Conservation (phyloP, 2,888 invertebrate genomes). For the Adineta ricciae region DNA sequence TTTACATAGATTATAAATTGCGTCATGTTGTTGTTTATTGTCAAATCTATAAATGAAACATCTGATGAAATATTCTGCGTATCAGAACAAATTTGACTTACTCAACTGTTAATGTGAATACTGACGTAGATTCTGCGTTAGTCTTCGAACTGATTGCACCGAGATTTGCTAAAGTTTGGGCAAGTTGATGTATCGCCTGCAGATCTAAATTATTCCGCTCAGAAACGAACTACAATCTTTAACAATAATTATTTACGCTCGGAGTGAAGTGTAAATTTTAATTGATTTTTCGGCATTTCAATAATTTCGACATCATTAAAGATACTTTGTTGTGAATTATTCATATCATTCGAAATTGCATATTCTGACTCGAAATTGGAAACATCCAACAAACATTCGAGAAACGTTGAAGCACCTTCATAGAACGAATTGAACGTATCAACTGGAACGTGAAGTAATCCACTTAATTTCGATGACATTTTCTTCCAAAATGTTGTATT, state of each 20-base stretch:
- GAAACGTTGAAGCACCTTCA: not conserved
- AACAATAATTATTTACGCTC: not conserved
- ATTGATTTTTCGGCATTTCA: not conserved
- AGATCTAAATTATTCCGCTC: too few species aligned
- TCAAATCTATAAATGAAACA: too few species aligned
- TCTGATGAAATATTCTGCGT: too few species aligned
- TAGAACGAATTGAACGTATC: not conserved
- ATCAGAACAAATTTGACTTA: too few species aligned
- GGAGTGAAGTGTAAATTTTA: not conserved
- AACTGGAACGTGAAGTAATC: not conserved
- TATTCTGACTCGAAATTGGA: not conserved
- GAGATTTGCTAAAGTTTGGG: too few species aligned
- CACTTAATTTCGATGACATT: not conserved
- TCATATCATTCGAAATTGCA: not conserved
- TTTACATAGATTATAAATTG: too few species aligned
- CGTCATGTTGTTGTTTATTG: too few species aligned
- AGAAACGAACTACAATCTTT: too few species aligned
- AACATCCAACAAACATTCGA: not conserved
- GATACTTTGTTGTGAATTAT: not conserved
- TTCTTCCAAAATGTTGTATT: not conserved
- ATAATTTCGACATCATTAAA: not conserved
- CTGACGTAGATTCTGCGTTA: too few species aligned
- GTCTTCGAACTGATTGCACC: too few species aligned
- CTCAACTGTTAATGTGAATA: too few species aligned
- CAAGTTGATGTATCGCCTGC: too few species aligned